Evolutionary conservation across 2,888 invertebrate species (phyloP).

Genomic region (Eledone cirrhosa): DNA sequence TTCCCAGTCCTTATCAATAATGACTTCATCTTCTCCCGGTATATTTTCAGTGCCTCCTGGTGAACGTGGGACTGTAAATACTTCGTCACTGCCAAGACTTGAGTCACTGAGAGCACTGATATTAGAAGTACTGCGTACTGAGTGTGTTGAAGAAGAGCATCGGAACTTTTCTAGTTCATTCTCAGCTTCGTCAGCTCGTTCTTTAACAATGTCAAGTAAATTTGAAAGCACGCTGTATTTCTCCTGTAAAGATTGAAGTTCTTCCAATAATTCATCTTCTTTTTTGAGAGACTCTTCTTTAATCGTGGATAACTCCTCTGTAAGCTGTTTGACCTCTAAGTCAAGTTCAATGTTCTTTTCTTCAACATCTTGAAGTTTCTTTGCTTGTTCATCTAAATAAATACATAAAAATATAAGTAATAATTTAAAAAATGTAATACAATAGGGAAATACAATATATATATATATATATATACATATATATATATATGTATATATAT

Average conservation of each 20-base stretch:
- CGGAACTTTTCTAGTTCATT: conserved; percentile 54
- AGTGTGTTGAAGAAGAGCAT: conserved; percentile 30
- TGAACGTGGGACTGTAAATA: conserved; percentile 48
- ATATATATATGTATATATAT: no score
- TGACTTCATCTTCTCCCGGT: conserved; percentile 33
- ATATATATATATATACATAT: no score
- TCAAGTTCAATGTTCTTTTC: conserved; percentile 77
- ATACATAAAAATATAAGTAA: not conserved
- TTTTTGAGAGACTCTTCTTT: conserved; percentile 41
- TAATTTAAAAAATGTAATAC: no score
- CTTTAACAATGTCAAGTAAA: conserved; percentile 63
- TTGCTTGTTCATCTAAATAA: not conserved
- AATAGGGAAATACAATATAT: no score
- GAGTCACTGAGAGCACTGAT: conserved; percentile 53
- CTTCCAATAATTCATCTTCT: conserved; percentile 40
- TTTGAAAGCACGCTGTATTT: conserved; percentile 55
- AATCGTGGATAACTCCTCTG: conserved; percentile 41
- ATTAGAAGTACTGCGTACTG: conserved; percentile 43
- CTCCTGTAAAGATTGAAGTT: conserved; percentile 40
- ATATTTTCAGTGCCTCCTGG: conserved; percentile 38
- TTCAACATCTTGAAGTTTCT: conserved; percentile 62
- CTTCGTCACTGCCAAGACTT: conserved; percentile 62
- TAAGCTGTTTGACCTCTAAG: conserved; percentile 41
- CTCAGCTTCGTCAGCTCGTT: conserved; percentile 62
- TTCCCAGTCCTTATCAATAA: conserved; percentile 55